Percentiles rank a stretch among this genome's conserved stretches.
These are phyloP conservation scores for Drosophila sucinea DNA, from an alignment of 1,140 invertebrate genomes.

Conservation along the genomic window DNA sequence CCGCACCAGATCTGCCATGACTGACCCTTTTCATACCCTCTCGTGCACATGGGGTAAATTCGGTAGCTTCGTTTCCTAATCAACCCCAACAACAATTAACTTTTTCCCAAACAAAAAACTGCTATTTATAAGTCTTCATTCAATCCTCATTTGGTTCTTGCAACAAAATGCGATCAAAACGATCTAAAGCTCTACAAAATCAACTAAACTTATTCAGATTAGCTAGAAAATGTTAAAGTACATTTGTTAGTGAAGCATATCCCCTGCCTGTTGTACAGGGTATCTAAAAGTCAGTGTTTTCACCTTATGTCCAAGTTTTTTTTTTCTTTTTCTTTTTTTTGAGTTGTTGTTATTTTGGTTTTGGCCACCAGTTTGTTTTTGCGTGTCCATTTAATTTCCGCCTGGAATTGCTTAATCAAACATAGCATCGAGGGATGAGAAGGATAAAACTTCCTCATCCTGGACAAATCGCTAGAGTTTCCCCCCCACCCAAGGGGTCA, in stretches of 20 bases:
- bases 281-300: not conserved
- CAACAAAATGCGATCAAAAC: too few relatives aligned
- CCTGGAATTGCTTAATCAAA: slow-evolving; percentile 80
- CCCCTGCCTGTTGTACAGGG: not conserved
- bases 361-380: slow-evolving; percentile 66
- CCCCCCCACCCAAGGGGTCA: slow-evolving; percentile 11
- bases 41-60: too few relatives aligned
- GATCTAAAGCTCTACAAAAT: too few relatives aligned
- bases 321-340: not conserved
- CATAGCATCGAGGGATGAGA: slow-evolving; percentile 39
- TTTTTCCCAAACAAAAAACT: too few relatives aligned
- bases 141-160: too few relatives aligned
- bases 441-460: slow-evolving; percentile 38
- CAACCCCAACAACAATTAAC: too few relatives aligned
- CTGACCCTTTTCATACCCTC: slow-evolving; percentile 4
- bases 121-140: too few relatives aligned
- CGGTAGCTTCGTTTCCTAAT: too few relatives aligned
- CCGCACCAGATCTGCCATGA: not conserved
- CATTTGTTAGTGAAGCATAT: too few relatives aligned
- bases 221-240: too few relatives aligned
- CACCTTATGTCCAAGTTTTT: slow-evolving; percentile 1
- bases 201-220: too few relatives aligned
- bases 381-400: slow-evolving; percentile 82
- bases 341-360: slow-evolving; percentile 45
- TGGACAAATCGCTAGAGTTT: slow-evolving; percentile 54